Base-by-base conservation (phyloP, 2,888 invertebrate genomes). In the Megalurothrips usitatus region DNA sequence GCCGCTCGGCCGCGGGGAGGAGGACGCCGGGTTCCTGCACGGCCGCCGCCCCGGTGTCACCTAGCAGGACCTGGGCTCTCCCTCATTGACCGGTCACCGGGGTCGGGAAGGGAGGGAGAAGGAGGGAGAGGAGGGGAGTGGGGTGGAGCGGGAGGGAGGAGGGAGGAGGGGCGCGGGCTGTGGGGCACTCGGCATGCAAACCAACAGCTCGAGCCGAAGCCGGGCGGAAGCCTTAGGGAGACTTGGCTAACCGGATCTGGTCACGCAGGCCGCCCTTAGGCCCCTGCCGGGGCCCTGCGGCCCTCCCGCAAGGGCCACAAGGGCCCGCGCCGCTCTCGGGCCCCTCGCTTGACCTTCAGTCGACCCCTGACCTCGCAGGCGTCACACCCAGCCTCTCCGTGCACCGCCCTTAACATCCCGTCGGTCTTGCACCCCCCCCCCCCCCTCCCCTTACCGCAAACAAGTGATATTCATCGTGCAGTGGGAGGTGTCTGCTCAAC, bases 231-330 rank as follows among this genome's bases (percentile, higher is more conserved):
- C 68, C 68, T n/a, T 75, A 75, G 68, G 68, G 68, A 26, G 68
- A 23, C 68, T 75, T 75, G 68, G 68, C 68, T 75, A 75, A 75
- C 68, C 68, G 68, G 68, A 75, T 75, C 68, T 75, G 23, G 68
- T 75, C 68, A 75, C 68, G 68, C 68, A 75, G 68, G 34, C 9
- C 23, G 68, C 68, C 34, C 34, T 43, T 43, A 17, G 58, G 58
- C 58, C n/a, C 58, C 58, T n/a, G 11, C 58, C 14, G 14, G 14
- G 6, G 58, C 58, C 58, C 58, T n/a, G 58, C 58, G 19, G 58
- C 58, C 58, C 58, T n/a, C 14, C 58, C 14, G 19, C 58, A 17
- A 6, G 19, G 19, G 17, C 68, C 68, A 75, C 68, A 75, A 75
- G 68, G 26, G 26, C 17, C n/a, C 19, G 58, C 58, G 19, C 58